phyloP scores from a whole-genome alignment of 2,113 vertebrate species.

The Mohoua ochrocephala region DNA sequence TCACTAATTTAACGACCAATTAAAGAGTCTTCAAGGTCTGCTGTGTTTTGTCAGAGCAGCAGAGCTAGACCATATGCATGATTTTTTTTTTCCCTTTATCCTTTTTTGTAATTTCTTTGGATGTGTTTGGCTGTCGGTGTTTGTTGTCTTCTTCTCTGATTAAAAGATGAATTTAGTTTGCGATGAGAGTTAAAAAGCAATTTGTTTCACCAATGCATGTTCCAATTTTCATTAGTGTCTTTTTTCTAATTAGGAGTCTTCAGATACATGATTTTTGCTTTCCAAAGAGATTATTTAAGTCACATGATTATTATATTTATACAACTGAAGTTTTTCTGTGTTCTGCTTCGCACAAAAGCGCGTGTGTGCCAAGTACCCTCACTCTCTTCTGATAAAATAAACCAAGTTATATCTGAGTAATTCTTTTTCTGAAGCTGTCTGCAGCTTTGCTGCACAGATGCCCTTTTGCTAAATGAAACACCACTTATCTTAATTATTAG shows the following conservation, averaged over 20 bases:
- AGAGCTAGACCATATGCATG: neutral
- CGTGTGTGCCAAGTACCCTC: neutral
- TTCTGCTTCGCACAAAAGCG: neutral
- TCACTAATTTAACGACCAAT: neutral
- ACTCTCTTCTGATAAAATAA: neutral
- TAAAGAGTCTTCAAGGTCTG: neutral
- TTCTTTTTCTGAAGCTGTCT: neutral
- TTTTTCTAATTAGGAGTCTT: neutral
- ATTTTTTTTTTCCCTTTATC: neutral
- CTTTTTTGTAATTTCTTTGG: neutral
- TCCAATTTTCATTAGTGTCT: neutral
- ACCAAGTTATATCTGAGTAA: neutral
- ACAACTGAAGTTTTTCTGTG: neutral
- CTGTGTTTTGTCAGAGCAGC: slow-evolving; percentile 1
- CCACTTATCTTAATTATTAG: neutral
- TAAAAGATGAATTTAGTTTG: neutral
- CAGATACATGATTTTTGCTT: neutral
- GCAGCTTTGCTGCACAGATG: neutral
- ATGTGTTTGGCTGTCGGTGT: neutral
- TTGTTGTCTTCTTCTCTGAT: neutral
- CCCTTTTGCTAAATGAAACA: neutral
- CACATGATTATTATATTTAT: neutral
- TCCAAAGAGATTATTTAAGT: neutral
- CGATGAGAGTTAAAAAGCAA: neutral
- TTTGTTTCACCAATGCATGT: neutral